Conservation (phyloP, 2,113 vertebrate species). For the Osmerus mordax region DNA sequence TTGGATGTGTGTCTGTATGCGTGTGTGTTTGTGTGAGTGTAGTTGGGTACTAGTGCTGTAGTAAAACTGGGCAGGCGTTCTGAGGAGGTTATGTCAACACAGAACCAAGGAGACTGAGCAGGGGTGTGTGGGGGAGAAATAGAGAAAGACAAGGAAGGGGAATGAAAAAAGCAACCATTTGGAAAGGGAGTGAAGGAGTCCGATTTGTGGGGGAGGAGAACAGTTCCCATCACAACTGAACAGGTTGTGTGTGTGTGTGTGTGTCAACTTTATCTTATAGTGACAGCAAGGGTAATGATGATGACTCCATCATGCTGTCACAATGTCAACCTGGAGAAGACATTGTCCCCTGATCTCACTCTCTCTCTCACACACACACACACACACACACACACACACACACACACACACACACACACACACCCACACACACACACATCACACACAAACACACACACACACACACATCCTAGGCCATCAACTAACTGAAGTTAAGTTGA, state of each 20-base stretch:
- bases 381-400: neutral
- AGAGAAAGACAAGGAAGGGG: neutral
- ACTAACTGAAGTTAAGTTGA: no score
- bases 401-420: neutral
- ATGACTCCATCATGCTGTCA: neutral
- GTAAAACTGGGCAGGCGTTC: constrained; percentile 1
- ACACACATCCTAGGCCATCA: neutral
- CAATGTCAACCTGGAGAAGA: neutral
- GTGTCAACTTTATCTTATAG: neutral
- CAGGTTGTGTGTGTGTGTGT: constrained; percentile 6
- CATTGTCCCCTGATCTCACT: neutral
- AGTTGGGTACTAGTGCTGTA: neutral
- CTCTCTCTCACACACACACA: constrained; percentile 9
- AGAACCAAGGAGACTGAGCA: neutral
- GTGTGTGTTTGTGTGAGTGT: constrained; percentile 7
- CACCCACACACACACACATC: neutral
- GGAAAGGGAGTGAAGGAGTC: constrained; percentile 31
- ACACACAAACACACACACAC: neutral
- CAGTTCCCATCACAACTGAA: constrained; percentile 45
- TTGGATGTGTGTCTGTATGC: neutral
- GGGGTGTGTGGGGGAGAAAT: neutral
- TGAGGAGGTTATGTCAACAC: constrained; percentile 8
- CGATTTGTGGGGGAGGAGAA: constrained; percentile 45
- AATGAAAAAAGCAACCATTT: constrained; percentile 9
- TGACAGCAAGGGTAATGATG: constrained; percentile 1